Evolutionary conservation across 2,113 vertebrate species (phyloP).

Genomic region (Aspidoscelis tigris): DNA sequence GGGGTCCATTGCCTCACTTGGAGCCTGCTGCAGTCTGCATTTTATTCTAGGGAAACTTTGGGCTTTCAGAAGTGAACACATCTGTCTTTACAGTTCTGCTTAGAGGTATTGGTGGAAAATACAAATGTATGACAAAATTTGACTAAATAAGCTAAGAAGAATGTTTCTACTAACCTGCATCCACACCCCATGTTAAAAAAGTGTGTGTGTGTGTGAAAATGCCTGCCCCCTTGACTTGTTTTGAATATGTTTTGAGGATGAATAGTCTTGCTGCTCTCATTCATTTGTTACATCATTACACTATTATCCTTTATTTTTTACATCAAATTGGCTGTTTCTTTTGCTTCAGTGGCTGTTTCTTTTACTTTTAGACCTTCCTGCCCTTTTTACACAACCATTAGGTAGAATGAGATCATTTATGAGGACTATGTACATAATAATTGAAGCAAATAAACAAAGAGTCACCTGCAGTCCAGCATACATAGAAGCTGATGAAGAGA

Average conservation of each 20-base stretch:
- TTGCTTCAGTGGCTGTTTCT: not conserved
- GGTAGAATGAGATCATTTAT: conserved; percentile 2
- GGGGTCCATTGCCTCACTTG: too few relatives aligned
- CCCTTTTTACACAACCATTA: not conserved
- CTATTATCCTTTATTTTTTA: conserved; percentile 30
- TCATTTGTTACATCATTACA: not conserved
- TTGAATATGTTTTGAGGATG: conserved; percentile 1
- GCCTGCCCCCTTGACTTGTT: conserved; percentile 17
- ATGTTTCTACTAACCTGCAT: not conserved
- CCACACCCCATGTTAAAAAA: not conserved
- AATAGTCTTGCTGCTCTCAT: not conserved
- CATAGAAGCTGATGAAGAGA: not conserved
- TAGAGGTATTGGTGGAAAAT: not conserved
- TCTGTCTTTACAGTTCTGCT: too few relatives aligned
- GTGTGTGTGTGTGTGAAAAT: too few relatives aligned
- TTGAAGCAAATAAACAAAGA: not conserved
- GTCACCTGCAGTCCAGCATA: not conserved
- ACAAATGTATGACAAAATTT: not conserved
- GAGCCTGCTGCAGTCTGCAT: too few relatives aligned
- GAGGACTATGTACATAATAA: not conserved
- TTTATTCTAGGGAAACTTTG: too few relatives aligned
- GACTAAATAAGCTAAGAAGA: not conserved
- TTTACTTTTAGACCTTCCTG: not conserved
- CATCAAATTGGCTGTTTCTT: not conserved
- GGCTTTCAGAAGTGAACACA: too few relatives aligned